Evolutionary conservation across 2,888 invertebrate genomes (phyloP).

Genomic region (Noctua pronuba): DNA sequence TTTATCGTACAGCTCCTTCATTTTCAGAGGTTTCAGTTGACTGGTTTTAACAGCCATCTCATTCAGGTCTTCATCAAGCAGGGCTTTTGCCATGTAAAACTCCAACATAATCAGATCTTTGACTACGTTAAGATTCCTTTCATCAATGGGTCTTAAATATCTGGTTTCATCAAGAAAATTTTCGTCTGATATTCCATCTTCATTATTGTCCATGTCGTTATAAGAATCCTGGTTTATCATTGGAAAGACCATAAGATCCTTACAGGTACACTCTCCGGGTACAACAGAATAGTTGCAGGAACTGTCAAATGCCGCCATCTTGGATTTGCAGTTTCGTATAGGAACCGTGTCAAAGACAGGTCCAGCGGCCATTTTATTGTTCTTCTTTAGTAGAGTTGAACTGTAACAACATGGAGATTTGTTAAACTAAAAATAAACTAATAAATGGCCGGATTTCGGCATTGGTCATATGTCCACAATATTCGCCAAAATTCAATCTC

Average conservation of each 20-base stretch:
- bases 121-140: not conserved
- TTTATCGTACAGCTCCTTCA: not conserved
- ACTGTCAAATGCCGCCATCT: not conserved
- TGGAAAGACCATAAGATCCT: not conserved
- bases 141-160: not conserved
- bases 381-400: not conserved
- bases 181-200: not conserved
- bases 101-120: not conserved
- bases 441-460: not conserved
- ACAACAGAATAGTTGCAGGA: too few species aligned
- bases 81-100: not conserved
- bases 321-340: conserved; percentile 15
- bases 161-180: not conserved
- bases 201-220: not conserved
- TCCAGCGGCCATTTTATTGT: not conserved
- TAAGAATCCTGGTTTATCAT: conserved; percentile 2
- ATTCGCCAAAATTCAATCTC: not conserved
- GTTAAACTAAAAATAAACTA: not conserved
- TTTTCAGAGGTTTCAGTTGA: not conserved
- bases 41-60: not conserved
- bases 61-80: not conserved
- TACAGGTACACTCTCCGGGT: not conserved
- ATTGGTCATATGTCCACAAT: not conserved
- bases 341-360: not conserved
- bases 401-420: conserved; percentile 9